phyloP scores from a whole-genome alignment of 2,888 invertebrate species.

The Fragum sueziense region DNA sequence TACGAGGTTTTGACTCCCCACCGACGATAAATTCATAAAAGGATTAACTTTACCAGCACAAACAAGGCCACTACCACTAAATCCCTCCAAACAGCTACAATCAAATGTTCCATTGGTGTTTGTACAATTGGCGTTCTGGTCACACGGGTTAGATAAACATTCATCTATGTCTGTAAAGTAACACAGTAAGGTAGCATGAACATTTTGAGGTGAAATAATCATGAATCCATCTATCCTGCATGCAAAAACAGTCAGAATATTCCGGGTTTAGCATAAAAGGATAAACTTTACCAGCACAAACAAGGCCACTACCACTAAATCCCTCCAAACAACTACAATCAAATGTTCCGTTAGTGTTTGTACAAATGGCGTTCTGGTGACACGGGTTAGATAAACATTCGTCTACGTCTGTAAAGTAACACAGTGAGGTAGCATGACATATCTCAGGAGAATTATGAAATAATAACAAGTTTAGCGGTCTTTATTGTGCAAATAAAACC shows the following conservation, averaged over 20 bases:
- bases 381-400: background rate
- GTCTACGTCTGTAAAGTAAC: background rate
- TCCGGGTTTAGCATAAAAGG: too few species aligned
- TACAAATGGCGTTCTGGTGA: background rate
- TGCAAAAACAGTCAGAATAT: too few species aligned
- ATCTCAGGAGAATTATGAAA: too few species aligned
- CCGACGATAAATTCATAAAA: too few species aligned
- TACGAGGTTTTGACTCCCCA: too few species aligned
- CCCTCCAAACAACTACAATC: background rate
- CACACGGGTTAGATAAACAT: background rate
- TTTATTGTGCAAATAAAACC: too few species aligned
- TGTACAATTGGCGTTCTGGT: background rate
- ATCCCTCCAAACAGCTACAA: background rate
- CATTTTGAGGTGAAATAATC: too few species aligned
- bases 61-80: background rate
- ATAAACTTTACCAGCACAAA: background rate
- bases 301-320: background rate
- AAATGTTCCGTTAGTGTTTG: background rate
- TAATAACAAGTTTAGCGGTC: too few species aligned
- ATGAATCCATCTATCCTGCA: too few species aligned
- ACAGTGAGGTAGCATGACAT: too few species aligned
- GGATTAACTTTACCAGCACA: too few species aligned
- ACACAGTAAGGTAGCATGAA: too few species aligned
- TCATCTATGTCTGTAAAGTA: background rate
- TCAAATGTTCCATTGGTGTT: background rate